Percentiles rank a stretch among this genome's conserved stretches.
Evolutionary conservation across 2,888 invertebrate genomes (phyloP).

Genomic region (Thelaira solivaga): DNA sequence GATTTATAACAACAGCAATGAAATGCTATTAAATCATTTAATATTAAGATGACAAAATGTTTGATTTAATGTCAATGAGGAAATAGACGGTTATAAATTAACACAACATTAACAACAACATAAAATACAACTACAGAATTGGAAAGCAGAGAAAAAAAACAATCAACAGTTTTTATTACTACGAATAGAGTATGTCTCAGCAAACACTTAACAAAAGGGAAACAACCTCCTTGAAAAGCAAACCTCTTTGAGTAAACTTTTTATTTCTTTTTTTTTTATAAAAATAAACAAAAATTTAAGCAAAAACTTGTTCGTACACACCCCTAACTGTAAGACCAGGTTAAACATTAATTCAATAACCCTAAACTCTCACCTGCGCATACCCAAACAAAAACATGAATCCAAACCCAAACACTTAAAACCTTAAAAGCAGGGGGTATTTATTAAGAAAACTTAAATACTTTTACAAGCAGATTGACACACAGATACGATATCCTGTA

Average conservation of each 20-base stretch:
- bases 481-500: no score
- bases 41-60: conserved; percentile 44
- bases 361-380: conserved; percentile 15
- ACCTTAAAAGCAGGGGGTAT: no score
- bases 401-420: no score
- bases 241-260: neutral
- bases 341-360: conserved; percentile 1
- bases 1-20: neutral
- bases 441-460: neutral
- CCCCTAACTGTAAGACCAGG: neutral
- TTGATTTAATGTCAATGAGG: conserved; percentile 43
- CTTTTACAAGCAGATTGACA: conserved; percentile 5
- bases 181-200: no score
- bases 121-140: neutral
- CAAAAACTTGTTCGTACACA: conserved; percentile 1
- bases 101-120: conserved; percentile 22
- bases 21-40: conserved; percentile 32
- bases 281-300: neutral
- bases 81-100: conserved; percentile 47
- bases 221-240: neutral
- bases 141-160: neutral
- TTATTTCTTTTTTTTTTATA: no score
- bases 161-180: conserved; percentile 18
- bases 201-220: neutral
- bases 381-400: neutral